Evolutionary conservation across 2,113 vertebrate genomes (phyloP).

Genomic region (Oplegnathus fasciatus): DNA sequence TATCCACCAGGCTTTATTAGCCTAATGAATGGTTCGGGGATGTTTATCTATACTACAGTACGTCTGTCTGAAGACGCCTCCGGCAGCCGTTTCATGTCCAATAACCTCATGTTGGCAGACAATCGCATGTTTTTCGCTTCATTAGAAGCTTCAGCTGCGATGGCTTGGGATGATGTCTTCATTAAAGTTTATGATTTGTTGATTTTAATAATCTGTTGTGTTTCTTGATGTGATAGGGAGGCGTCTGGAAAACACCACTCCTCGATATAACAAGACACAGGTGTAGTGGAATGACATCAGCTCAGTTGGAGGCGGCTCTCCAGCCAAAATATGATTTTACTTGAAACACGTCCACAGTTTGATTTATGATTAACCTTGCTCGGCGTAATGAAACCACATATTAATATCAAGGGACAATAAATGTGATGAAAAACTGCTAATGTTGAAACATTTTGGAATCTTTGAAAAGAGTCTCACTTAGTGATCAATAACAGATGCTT

Average conservation of each 20-base stretch:
- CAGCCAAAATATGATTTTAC: constrained; percentile 48
- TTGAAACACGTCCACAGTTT: not conserved
- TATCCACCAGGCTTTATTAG: constrained; percentile 69
- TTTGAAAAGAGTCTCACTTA: not conserved
- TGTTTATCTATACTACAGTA: constrained; percentile 73
- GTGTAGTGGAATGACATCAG: constrained; percentile 71
- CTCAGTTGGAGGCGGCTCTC: constrained; percentile 35
- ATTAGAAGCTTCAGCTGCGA: constrained; percentile 72
- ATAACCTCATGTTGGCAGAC: constrained; percentile 48
- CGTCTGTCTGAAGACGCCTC: constrained; percentile 44
- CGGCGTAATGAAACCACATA: constrained; percentile 25
- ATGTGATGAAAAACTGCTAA: constrained; percentile 28
- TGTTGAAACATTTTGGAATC: constrained; percentile 23
- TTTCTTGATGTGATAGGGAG: constrained; percentile 51
- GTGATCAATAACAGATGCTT: constrained; percentile 41
- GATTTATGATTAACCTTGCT: constrained; percentile 31
- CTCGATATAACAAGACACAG: constrained; percentile 66
- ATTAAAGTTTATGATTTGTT: constrained; percentile 76
- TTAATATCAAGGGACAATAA: constrained; percentile 19
- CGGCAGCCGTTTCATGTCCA: constrained; percentile 54
- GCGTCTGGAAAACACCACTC: constrained; percentile 41
- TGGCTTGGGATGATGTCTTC: constrained; percentile 36
- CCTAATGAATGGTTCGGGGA: constrained; percentile 82
- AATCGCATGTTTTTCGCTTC: constrained; percentile 27
- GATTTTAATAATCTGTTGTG: constrained; percentile 75